Evolutionary conservation across 2,797 vertebrate species (phyloP).

Genomic region (Sebastes jordani): DNA sequence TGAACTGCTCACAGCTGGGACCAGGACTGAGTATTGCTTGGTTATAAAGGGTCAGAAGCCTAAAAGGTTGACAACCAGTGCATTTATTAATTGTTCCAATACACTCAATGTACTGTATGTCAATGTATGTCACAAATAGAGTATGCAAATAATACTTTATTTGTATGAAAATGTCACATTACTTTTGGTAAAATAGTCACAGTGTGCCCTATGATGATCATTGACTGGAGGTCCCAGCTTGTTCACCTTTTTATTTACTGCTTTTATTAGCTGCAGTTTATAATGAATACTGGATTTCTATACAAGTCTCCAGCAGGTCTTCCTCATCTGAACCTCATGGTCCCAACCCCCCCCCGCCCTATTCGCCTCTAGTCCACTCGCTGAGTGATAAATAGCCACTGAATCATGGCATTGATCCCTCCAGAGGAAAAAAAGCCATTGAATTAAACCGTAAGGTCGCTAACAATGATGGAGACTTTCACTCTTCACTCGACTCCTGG

Average conservation of each 20-base stretch:
- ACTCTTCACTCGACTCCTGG: slow-evolving; percentile 40
- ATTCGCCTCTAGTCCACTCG: neutral
- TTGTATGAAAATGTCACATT: neutral
- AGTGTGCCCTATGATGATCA: neutral
- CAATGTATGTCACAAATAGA: too few species aligned
- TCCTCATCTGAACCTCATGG: neutral
- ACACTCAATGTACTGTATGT: neutral
- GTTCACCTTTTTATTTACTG: neutral
- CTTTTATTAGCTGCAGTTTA: neutral
- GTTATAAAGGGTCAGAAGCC: too few species aligned
- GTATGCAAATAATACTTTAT: neutral
- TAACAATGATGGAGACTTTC: slow-evolving; percentile 48
- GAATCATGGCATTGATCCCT: slow-evolving; percentile 51
- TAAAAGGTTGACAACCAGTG: neutral
- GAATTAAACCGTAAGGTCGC: slow-evolving; percentile 59
- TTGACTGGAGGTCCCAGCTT: neutral
- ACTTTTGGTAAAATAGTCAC: neutral
- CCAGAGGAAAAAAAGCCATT: slow-evolving; percentile 35
- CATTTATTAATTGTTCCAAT: neutral
- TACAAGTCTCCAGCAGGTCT: neutral
- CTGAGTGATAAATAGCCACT: slow-evolving; percentile 43
- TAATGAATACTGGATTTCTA: neutral
- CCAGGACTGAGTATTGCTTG: too few species aligned
- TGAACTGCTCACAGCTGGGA: too few species aligned
- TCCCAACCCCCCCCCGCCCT: neutral